Base-by-base conservation (phyloP, 1,140 invertebrate genomes). In the Microvelia longipes region DNA sequence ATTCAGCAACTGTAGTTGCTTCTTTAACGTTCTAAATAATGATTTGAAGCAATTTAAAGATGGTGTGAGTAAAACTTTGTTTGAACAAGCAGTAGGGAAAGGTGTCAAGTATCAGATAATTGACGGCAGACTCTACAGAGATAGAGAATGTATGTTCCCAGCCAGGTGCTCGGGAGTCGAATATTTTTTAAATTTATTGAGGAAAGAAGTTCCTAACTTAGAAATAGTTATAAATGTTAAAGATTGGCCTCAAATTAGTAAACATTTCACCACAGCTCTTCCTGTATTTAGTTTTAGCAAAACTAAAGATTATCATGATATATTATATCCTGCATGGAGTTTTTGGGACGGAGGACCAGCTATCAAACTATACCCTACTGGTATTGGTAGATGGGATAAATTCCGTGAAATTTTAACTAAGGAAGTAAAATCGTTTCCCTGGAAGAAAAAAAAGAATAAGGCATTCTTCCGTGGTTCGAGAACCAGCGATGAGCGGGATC, bases 261-360 rank as follows among this genome's bases (percentile, higher is more conserved):
- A 81, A 73, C 78, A 83, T 70, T 68, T 70, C 28, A 82, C 84
- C 1, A 79, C 83, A 73, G 82, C 84, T 28, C 76, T 87, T 50
- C 95, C 95, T 26, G 83, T 98, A 28, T 92, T 98, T 78, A 98
- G 94, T 11, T 98, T 98, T 76, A 98, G 94, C 79, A 98, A 96
- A 85, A 91, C 88, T 19, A 76, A 79, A 66, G 86, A 93, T 24
- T 92, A 94, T 80, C 85, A 85, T 78, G 96, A 98, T 77, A 96
- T 98, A 70, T 92, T 90, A 84, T 98, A 97, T 83, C 96, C 96
- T 66, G 91, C 95, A 0, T 98, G 96, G 96, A 89, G 91, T 29
- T 98, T 98, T 81, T 97, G 94, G 94, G 92, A 94, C 82, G 95
- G 96, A 64, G 96, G 96, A 1, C 96, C 96, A 62, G 95, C 95